phyloP scores from a whole-genome alignment of 2,797 vertebrate genomes.

The Botia almorhae region DNA sequence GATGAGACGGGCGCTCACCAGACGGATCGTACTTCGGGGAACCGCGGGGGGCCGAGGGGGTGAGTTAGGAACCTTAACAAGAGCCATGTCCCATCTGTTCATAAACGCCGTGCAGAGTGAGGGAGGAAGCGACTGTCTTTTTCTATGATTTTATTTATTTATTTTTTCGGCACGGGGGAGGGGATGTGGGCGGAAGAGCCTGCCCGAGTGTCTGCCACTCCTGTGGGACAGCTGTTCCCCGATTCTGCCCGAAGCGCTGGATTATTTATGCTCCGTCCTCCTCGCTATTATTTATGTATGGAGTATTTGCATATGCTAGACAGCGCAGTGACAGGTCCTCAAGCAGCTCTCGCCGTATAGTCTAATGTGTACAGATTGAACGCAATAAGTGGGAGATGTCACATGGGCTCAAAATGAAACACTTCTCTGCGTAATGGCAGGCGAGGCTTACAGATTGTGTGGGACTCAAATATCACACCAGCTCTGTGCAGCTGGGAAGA shows the following conservation, averaged over 20 bases:
- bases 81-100: slow-evolving; percentile 72
- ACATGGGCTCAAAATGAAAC: slow-evolving; percentile 64
- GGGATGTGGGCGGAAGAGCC: slow-evolving; percentile 59
- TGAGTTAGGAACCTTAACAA: slow-evolving; percentile 71
- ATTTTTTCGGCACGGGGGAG: slow-evolving; percentile 67
- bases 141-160: slow-evolving; percentile 62
- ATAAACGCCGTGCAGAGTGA: slow-evolving; percentile 65
- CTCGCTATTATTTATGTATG: slow-evolving; percentile 73
- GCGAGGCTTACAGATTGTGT: slow-evolving; percentile 55
- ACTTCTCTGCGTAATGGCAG: slow-evolving; percentile 47
- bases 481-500: slow-evolving; percentile 44
- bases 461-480: slow-evolving; percentile 38
- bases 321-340: slow-evolving; percentile 63
- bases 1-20: slow-evolving; percentile 66
- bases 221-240: slow-evolving; percentile 67
- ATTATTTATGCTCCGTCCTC: slow-evolving; percentile 71
- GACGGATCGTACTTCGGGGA: slow-evolving; percentile 69
- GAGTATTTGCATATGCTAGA: slow-evolving; percentile 73
- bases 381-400: slow-evolving; percentile 64
- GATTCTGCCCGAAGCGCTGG: slow-evolving; percentile 64
- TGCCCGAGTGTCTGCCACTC: slow-evolving; percentile 61
- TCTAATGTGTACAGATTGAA: slow-evolving; percentile 64
- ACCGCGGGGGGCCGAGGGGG: slow-evolving; percentile 68
- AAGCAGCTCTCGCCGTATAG: slow-evolving; percentile 56
- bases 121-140: slow-evolving; percentile 66